These are phyloP conservation scores for Alces alces DNA, from an alignment of 2,113 vertebrate species.

Conservation along the genomic window DNA sequence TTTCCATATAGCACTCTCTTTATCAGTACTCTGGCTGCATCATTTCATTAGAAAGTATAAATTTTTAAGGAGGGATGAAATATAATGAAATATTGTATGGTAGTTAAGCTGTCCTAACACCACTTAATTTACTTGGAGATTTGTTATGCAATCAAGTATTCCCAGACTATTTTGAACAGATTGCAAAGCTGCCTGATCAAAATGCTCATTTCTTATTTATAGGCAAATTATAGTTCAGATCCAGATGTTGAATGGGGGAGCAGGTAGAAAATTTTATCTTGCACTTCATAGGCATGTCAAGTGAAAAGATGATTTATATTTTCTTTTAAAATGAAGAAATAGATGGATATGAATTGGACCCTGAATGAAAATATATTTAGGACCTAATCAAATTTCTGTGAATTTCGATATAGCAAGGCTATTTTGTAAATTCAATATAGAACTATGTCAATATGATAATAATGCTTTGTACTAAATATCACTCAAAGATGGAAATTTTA, in stretches of 20 bases:
- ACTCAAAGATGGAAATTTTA: slow-evolving; percentile 32
- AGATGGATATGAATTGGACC: slow-evolving; percentile 20
- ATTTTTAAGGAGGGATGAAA: slow-evolving; percentile 38
- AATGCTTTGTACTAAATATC: neutral
- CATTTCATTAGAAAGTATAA: slow-evolving; percentile 36
- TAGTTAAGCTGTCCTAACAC: slow-evolving; percentile 55
- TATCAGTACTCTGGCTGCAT: neutral
- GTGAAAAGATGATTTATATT: slow-evolving; percentile 35
- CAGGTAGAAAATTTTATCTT: slow-evolving; percentile 59
- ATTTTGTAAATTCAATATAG: slow-evolving; percentile 34
- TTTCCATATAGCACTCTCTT: neutral
- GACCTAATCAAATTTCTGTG: slow-evolving; percentile 12
- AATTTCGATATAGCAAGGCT: neutral
- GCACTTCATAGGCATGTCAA: slow-evolving; percentile 20
- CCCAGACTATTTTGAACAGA: slow-evolving; percentile 64
- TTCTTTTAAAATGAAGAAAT: slow-evolving; percentile 41
- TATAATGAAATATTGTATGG: slow-evolving; percentile 56
- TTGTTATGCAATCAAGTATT: slow-evolving; percentile 66
- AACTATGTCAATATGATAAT: slow-evolving; percentile 10
- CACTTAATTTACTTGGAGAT: slow-evolving; percentile 68
- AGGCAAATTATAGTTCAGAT: slow-evolving; percentile 59
- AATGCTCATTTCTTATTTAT: slow-evolving; percentile 72
- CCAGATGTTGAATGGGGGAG: slow-evolving; percentile 54
- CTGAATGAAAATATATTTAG: slow-evolving; percentile 46
- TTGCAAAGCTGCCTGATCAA: slow-evolving; percentile 67